Base-by-base conservation (phyloP, 2,797 vertebrate species). In the Babyrousa celebensis region DNA sequence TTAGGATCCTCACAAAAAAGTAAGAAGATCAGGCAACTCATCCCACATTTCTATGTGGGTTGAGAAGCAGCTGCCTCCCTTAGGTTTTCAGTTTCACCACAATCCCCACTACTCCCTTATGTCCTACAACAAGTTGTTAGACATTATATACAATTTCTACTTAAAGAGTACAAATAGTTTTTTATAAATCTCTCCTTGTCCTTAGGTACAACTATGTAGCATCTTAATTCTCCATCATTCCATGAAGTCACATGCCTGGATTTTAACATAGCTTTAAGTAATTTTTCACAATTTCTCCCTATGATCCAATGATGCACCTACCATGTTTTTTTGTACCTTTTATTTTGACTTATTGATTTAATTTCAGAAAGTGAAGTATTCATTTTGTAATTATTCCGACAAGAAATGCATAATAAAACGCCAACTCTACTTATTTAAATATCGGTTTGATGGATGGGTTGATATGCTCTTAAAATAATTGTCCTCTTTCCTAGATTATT, bases 361-460 rank as follows among this genome's bases (percentile, higher is more conserved):
- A 95, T 91, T 72, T 83, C 56, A 72, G 63, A 83, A 78, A 72
- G 9, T 67, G 4, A 68, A 54, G 32, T 85, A 32, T 92, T 92
- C 72, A 65, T 48, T 63, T 56, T 75, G 48, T 40, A 85, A 29
- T 67, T 63, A 27, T 82, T 75, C 17, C 60, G 29, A 70, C 16
- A 20, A 25, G 25, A 87, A 62, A 60, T 68, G 4, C 10, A 43
- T 63, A 71, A 54, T 80, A 92, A 80, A 85, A 92, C 75, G 20
- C 18, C 74, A 80, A n/a, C 8, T 63, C 29, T 78, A 63, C 63
- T 83, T 43, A 36, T 63, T 60, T 65, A 85, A 67, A 40, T 70
- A 75, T 15, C 40, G 70, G 4, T 77, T 36, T 36, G 62, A 25
- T 79, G 16, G 63, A 12, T 84, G 58, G 16, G 40, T 74, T 92